These are phyloP conservation scores for Thyatira batis DNA, from an alignment of 2,888 invertebrate species.

Conservation along the genomic window DNA sequence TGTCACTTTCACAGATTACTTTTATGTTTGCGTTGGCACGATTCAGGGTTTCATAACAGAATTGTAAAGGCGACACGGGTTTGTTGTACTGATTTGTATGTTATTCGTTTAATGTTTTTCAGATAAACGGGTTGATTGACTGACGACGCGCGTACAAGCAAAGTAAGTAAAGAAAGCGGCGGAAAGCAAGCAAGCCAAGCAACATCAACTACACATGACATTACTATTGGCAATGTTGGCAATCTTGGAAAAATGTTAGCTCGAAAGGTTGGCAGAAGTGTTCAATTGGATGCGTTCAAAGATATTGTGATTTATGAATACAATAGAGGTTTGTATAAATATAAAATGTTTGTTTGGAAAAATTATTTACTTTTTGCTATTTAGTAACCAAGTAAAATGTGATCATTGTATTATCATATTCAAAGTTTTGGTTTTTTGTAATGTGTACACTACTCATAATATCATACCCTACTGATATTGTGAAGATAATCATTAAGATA, in stretches of 20 bases:
- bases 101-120: constrained; percentile 55
- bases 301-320: constrained; percentile 20
- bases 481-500: no score
- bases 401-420: no score
- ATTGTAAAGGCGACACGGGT: constrained; percentile 42
- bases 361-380: no score
- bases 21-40: constrained; percentile 53
- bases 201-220: constrained; percentile 67
- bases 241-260: constrained; percentile 24
- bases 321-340: no score
- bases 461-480: no score
- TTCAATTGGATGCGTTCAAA: constrained; percentile 44
- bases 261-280: constrained; percentile 41
- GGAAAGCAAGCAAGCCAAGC: constrained; percentile 69
- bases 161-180: constrained; percentile 63
- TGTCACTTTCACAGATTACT: constrained; percentile 73
- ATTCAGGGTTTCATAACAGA: constrained; percentile 33
- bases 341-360: no score
- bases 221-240: constrained; percentile 55
- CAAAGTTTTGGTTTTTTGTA: no score
- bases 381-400: no score
- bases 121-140: constrained; percentile 61
- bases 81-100: constrained; percentile 53
- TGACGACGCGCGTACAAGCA: constrained; percentile 73
- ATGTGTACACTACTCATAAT: no score